phyloP scores from a whole-genome alignment of 2,113 vertebrate species.

The Cisticola juncidis region DNA sequence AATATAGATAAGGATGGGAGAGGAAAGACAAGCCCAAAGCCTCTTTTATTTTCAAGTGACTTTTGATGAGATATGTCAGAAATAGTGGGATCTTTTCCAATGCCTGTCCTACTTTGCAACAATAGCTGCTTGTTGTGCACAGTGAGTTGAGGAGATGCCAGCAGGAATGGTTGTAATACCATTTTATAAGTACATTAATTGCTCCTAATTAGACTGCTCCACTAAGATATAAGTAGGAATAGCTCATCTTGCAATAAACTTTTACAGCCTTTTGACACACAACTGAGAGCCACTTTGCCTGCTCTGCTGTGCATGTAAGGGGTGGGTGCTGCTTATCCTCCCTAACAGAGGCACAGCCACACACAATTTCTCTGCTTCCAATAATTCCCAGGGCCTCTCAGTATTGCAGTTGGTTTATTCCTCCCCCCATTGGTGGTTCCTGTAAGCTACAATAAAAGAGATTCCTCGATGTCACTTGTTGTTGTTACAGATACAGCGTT shows the following conservation, averaged over 20 bases:
- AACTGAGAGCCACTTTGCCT: background rate
- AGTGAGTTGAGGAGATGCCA: rapidly evolving
- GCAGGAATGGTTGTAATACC: background rate
- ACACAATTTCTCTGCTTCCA: background rate
- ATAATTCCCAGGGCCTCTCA: background rate
- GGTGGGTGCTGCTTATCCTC: background rate
- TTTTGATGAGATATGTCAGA: background rate
- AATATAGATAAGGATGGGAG: background rate
- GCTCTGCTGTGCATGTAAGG: background rate
- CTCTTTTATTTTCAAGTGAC: background rate
- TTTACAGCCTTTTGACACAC: background rate
- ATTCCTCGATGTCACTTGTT: constrained; percentile 4
- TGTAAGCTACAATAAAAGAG: background rate
- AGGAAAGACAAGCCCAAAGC: background rate
- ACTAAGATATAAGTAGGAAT: background rate
- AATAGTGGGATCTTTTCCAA: background rate
- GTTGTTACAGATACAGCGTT: background rate
- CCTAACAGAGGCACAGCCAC: background rate
- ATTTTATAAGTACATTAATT: background rate
- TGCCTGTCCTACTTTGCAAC: background rate
- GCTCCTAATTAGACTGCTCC: background rate
- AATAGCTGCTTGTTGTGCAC: background rate
- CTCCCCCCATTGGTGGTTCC: background rate
- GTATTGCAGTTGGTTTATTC: background rate
- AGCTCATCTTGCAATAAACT: background rate